Percentiles rank a stretch among this genome's conserved stretches.
phyloP scores from a whole-genome alignment of 2,888 invertebrate genomes.

The Tridacna gigas region DNA sequence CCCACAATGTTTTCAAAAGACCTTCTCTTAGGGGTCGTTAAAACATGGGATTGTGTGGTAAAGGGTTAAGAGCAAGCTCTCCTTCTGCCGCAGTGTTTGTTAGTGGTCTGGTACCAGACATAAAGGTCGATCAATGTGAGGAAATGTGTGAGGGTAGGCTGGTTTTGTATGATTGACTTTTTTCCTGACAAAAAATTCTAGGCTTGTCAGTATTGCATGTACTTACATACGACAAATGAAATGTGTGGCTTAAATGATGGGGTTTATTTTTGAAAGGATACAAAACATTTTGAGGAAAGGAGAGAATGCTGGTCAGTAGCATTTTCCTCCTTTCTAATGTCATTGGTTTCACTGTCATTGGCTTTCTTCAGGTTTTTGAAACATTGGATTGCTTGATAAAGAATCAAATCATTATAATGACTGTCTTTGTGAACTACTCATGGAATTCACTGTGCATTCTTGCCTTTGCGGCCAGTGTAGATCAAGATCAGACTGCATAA shows the following conservation, averaged over 20 bases:
- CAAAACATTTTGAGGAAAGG: background rate
- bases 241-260: no score
- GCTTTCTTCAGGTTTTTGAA: background rate
- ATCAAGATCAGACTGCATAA: no score
- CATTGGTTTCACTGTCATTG: background rate
- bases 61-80: background rate
- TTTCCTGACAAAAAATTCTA: no score
- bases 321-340: background rate
- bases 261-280: background rate
- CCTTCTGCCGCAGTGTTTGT: no score
- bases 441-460: background rate
- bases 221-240: no score
- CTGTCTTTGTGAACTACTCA: background rate
- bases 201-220: no score
- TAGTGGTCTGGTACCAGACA: no score
- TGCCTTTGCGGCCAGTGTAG: no score
- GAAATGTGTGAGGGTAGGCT: no score
- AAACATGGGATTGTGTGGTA: background rate
- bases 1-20: background rate
- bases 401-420: background rate
- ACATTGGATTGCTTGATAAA: background rate
- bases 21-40: background rate
- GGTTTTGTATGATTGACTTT: no score
- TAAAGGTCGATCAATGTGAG: no score
- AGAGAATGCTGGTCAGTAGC: background rate